phyloP scores from a whole-genome alignment of 2,888 invertebrate species.

The Agrotis ipsilon region DNA sequence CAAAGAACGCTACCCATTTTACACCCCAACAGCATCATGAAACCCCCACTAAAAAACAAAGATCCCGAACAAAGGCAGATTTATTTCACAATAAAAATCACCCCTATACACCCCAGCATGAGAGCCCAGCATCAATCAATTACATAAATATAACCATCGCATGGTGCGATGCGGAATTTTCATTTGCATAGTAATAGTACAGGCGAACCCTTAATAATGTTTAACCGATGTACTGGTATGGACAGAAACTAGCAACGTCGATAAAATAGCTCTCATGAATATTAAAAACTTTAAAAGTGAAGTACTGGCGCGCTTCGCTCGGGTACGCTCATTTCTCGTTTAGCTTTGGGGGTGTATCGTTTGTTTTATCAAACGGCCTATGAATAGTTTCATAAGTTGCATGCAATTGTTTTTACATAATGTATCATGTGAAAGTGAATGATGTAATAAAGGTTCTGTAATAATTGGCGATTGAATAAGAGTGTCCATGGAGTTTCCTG shows the following conservation, averaged over 20 bases:
- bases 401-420: no score
- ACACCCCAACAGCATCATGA: neutral
- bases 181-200: constrained; percentile 76
- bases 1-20: neutral
- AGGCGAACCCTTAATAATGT: constrained; percentile 69
- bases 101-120: constrained; percentile 28
- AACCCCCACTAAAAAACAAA: constrained; percentile 20
- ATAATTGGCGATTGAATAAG: no score
- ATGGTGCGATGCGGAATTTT: constrained; percentile 50
- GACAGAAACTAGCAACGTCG: constrained; percentile 57
- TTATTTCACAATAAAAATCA: constrained; percentile 46
- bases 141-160: constrained; percentile 57
- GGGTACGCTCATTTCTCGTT: constrained; percentile 28
- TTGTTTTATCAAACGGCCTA: neutral
- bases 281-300: constrained; percentile 61
- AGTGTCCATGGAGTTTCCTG: no score
- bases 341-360: constrained; percentile 3
- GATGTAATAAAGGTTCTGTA: no score
- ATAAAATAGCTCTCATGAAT: constrained; percentile 68
- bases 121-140: constrained; percentile 58
- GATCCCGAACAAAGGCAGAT: constrained; percentile 33
- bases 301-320: constrained; percentile 9
- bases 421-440: no score
- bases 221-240: constrained; percentile 67
- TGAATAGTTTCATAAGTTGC: neutral